Conservation (phyloP, 2,113 vertebrate species). For the Leucopsar rothschildi region DNA sequence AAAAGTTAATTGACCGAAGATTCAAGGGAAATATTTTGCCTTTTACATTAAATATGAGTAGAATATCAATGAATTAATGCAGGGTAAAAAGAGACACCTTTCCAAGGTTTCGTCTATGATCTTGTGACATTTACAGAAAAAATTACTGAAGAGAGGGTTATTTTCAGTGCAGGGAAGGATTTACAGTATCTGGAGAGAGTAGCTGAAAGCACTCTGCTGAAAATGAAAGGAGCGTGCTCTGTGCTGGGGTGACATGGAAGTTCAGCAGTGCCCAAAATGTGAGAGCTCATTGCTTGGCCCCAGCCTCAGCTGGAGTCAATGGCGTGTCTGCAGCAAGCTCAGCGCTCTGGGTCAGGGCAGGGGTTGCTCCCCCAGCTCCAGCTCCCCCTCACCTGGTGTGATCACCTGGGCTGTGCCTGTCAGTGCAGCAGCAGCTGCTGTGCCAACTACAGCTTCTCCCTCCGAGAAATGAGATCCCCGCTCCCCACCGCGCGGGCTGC, state of each 20-base stretch:
- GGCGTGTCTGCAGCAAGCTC: fast-evolving
- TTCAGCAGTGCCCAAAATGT: background rate
- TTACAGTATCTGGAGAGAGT: background rate
- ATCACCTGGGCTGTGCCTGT: background rate
- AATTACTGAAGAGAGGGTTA: background rate
- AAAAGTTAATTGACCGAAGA: background rate
- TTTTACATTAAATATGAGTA: background rate
- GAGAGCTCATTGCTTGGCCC: fast-evolving
- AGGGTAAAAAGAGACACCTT: background rate
- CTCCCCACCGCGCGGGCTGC: background rate
- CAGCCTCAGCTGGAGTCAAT: background rate
- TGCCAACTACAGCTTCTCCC: background rate
- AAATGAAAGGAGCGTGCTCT: background rate
- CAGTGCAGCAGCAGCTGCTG: fast-evolving
- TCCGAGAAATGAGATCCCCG: background rate
- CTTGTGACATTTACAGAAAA: background rate
- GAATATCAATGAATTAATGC: background rate
- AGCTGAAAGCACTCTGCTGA: fast-evolving
- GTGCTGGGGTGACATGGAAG: background rate
- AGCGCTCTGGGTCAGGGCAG: no score
- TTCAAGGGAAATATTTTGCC: background rate
- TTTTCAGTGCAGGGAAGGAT: background rate
- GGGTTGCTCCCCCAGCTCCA: background rate
- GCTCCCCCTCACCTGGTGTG: fast-evolving
- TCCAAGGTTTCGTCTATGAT: background rate